Conservation (phyloP, 2,113 vertebrate genomes). For the Strigops habroptila region DNA sequence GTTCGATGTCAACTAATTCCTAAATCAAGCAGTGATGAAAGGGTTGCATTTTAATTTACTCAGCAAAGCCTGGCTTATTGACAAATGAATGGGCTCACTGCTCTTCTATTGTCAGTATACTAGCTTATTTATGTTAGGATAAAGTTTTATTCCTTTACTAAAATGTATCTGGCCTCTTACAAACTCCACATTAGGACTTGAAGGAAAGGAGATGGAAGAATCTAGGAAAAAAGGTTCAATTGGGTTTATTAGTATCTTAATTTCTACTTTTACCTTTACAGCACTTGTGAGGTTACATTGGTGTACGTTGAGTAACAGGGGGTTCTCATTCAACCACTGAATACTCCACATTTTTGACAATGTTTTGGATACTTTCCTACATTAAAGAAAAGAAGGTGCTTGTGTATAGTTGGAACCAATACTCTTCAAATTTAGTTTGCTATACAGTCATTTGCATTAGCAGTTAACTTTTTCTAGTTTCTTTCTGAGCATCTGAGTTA, state of each 20-base stretch:
- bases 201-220: neutral
- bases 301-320: neutral
- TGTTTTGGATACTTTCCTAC: neutral
- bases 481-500: neutral
- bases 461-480: neutral
- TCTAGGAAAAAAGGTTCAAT: neutral
- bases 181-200: neutral
- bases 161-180: neutral
- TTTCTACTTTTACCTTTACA: neutral
- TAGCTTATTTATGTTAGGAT: neutral
- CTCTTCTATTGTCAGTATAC: neutral
- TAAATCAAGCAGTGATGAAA: constrained; percentile 26
- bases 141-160: neutral
- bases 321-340: neutral
- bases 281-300: neutral
- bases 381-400: neutral
- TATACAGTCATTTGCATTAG: neutral
- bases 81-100: neutral
- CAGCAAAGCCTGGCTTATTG: neutral
- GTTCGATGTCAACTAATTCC: constrained; percentile 1
- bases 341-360: neutral
- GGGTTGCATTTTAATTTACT: neutral
- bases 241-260: neutral
- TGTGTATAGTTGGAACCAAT: neutral
- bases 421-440: neutral